Evolutionary conservation across 2,888 invertebrate species (phyloP).

Genomic region (Pseudeuparius sepicola): DNA sequence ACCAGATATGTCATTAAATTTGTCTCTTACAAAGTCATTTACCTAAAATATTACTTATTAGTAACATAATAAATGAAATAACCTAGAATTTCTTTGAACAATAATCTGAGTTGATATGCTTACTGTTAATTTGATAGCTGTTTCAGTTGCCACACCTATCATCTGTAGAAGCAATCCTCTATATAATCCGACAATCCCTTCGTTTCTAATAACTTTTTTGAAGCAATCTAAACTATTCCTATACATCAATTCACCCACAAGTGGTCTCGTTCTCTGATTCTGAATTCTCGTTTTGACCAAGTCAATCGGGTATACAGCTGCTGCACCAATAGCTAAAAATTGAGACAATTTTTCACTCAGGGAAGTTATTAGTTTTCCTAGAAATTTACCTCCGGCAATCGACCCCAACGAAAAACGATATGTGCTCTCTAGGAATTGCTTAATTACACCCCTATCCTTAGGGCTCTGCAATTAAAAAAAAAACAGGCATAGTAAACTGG

Average conservation of each 20-base stretch:
- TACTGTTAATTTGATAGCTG: constrained; percentile 95
- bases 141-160: constrained; percentile 98
- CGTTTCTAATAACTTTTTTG: constrained; percentile 83
- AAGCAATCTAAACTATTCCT: constrained; percentile 93
- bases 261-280: constrained; percentile 92
- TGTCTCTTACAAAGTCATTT: constrained; percentile 94
- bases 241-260: constrained; percentile 95
- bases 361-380: no score
- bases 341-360: background rate
- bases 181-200: constrained; percentile 83
- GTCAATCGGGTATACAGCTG: constrained; percentile 98
- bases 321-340: constrained; percentile 82
- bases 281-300: constrained; percentile 98
- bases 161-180: constrained; percentile 91
- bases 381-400: constrained; percentile 87
- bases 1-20: constrained; percentile 80
- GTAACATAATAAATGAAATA: no score
- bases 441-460: constrained; percentile 76
- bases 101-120: constrained; percentile 28
- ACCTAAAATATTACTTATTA: constrained; percentile 57
- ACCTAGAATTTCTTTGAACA: no score
- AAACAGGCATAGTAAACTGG: no score
- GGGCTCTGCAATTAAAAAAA: no score
- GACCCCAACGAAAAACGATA: constrained; percentile 91
- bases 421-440: constrained; percentile 82